Conservation (phyloP, 2,888 invertebrate species). For the Drosophila borborema region DNA sequence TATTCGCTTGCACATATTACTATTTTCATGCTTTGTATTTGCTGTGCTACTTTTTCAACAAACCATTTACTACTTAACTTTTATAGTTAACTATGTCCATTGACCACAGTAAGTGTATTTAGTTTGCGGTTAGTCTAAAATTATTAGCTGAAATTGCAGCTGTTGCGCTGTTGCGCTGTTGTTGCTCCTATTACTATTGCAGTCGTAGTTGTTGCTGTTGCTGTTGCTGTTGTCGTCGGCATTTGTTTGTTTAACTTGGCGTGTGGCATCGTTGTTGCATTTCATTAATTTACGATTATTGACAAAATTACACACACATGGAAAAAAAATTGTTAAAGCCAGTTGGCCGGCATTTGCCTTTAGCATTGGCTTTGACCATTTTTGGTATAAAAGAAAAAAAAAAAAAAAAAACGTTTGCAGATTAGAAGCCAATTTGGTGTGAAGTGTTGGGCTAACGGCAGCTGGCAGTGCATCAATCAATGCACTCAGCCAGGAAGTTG, state of each 20-base stretch:
- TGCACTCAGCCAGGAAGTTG: slow-evolving; percentile 34
- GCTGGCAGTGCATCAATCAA: slow-evolving; percentile 80
- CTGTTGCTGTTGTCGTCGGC: slow-evolving; percentile 41
- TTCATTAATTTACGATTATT: slow-evolving; percentile 81
- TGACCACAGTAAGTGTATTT: slow-evolving; percentile 12
- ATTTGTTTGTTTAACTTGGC: slow-evolving; percentile 56
- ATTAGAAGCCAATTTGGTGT: slow-evolving; percentile 78
- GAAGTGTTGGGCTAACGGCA: slow-evolving; percentile 71
- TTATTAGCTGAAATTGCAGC: slow-evolving; percentile 1
- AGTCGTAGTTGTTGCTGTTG: slow-evolving; percentile 6
- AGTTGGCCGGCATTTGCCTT: slow-evolving; percentile 3
- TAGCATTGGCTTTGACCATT: slow-evolving; percentile 47
- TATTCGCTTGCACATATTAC: neutral
- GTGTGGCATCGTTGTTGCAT: slow-evolving; percentile 68
- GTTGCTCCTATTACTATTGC: slow-evolving; percentile 12
- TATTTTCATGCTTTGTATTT: neutral
- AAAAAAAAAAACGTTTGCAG: slow-evolving; percentile 57
- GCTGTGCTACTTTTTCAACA: neutral
- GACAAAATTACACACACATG: slow-evolving; percentile 45
- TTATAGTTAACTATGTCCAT: neutral
- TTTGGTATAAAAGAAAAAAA: slow-evolving; percentile 38
- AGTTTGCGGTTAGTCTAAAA: neutral
- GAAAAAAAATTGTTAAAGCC: slow-evolving; percentile 30
- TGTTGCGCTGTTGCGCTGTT: slow-evolving; percentile 25
- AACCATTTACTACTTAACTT: accelerated